Conservation (phyloP, 1,140 invertebrate species). For the Cotesia glomerata region DNA sequence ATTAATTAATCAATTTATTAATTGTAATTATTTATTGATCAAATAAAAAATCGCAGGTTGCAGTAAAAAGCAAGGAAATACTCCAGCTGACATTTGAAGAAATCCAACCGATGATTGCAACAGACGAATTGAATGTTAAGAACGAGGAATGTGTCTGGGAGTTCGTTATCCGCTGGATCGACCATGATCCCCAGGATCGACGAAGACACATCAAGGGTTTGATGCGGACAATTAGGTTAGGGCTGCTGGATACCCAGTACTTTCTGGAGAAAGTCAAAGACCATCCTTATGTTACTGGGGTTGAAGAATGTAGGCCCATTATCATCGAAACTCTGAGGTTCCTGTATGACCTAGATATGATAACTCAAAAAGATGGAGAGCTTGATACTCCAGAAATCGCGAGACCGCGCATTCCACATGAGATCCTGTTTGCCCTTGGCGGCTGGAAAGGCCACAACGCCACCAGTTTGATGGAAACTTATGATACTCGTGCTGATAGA, state of each 20-base stretch:
- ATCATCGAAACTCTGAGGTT: constrained; percentile 79
- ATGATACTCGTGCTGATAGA: constrained; percentile 77
- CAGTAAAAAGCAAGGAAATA: constrained; percentile 75
- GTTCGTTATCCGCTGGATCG: constrained; percentile 69
- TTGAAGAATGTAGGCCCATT: constrained; percentile 71
- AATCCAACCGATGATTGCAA: constrained; percentile 72
- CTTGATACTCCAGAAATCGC: constrained; percentile 71
- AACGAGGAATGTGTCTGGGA: constrained; percentile 74
- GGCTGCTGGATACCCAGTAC: constrained; percentile 82
- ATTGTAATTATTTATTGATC: constrained; percentile 12
- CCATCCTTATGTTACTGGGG: constrained; percentile 69
- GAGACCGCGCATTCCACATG: constrained; percentile 71
- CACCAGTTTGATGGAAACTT: constrained; percentile 77
- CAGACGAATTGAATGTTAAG: constrained; percentile 72
- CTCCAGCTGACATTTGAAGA: constrained; percentile 73
- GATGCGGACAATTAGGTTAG: constrained; percentile 81
- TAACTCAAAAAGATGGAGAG: constrained; percentile 67
- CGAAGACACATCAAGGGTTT: constrained; percentile 73
- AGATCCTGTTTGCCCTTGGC: constrained; percentile 76
- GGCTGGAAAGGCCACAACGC: constrained; percentile 77
- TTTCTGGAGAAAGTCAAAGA: constrained; percentile 75
- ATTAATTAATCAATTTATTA: not conserved
- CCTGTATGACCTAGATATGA: constrained; percentile 77
- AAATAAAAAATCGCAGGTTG: constrained; percentile 47
- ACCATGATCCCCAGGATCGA: constrained; percentile 68